Percentiles rank a stretch among this genome's conserved stretches.
Conservation (phyloP, 2,113 vertebrate species). For the Muntiacus muntjak region DNA sequence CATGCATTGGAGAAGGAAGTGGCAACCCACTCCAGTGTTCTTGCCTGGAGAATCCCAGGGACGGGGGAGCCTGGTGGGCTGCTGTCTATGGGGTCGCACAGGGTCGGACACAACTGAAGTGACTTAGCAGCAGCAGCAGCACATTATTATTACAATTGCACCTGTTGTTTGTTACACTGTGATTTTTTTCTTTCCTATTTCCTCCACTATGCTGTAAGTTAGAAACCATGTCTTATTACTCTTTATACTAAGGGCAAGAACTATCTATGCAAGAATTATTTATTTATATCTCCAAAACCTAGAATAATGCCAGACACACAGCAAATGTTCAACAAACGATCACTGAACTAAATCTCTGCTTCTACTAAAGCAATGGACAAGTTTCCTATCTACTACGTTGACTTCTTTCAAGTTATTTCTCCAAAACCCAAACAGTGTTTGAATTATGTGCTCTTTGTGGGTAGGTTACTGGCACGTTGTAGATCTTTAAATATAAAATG, state of each 20-base stretch:
- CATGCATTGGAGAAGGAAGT: too few relatives aligned
- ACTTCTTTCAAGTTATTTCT: slow-evolving; percentile 10
- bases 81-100: too few relatives aligned
- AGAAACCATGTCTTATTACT: not conserved
- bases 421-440: not conserved
- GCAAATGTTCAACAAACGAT: not conserved
- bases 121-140: too few relatives aligned
- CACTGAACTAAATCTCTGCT: not conserved
- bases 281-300: not conserved
- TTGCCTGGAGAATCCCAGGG: too few relatives aligned
- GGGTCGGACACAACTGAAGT: too few relatives aligned
- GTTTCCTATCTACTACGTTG: not conserved
- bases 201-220: not conserved
- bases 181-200: not conserved
- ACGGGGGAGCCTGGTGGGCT: too few relatives aligned
- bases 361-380: not conserved
- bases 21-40: too few relatives aligned
- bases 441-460: not conserved
- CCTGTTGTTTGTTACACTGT: not conserved
- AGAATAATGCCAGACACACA: not conserved
- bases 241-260: not conserved
- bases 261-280: not conserved
- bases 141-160: not conserved
- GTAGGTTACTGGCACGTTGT: not conserved
- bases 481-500: not conserved